phyloP scores from a whole-genome alignment of 2,797 vertebrate genomes.

The Acanthurus tractus region DNA sequence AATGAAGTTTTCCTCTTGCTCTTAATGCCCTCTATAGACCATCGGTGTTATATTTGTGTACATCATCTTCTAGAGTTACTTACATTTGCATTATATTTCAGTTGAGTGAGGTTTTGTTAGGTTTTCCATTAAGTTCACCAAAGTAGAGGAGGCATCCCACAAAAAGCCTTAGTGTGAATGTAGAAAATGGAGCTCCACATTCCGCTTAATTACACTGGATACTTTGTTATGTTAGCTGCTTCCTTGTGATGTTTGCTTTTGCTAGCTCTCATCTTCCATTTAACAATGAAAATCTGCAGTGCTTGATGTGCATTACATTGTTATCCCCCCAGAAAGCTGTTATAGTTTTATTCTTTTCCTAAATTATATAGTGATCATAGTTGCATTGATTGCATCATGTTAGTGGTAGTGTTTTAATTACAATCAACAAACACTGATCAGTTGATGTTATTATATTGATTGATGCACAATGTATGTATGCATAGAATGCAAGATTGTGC shows the following conservation, averaged over 20 bases:
- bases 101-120: constrained; percentile 8
- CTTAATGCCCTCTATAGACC: constrained; percentile 21
- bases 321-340: constrained; percentile 38
- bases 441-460: constrained; percentile 35
- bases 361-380: constrained; percentile 18
- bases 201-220: constrained; percentile 37
- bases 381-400: constrained; percentile 15
- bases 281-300: constrained; percentile 33
- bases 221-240: constrained; percentile 33
- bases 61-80: constrained; percentile 17
- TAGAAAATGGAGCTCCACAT: constrained; percentile 35
- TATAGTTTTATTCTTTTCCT: constrained; percentile 25
- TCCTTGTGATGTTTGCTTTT: constrained; percentile 49
- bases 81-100: constrained; percentile 8
- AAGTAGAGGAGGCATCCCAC: constrained; percentile 9
- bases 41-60: constrained; percentile 8
- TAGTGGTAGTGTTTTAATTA: constrained; percentile 34
- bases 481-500: constrained; percentile 26
- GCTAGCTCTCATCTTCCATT: constrained; percentile 50
- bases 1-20: constrained; percentile 13
- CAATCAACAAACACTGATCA: constrained; percentile 51
- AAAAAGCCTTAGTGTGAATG: constrained; percentile 21
- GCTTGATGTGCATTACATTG: constrained; percentile 44
- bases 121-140: constrained; percentile 7
- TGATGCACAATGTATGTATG: constrained; percentile 24